A percentile compares a stretch with the other conserved stretches of the same genome.
Evolutionary conservation across 2,113 vertebrate species (phyloP).

Genomic region (Rhabdomys dilectus): DNA sequence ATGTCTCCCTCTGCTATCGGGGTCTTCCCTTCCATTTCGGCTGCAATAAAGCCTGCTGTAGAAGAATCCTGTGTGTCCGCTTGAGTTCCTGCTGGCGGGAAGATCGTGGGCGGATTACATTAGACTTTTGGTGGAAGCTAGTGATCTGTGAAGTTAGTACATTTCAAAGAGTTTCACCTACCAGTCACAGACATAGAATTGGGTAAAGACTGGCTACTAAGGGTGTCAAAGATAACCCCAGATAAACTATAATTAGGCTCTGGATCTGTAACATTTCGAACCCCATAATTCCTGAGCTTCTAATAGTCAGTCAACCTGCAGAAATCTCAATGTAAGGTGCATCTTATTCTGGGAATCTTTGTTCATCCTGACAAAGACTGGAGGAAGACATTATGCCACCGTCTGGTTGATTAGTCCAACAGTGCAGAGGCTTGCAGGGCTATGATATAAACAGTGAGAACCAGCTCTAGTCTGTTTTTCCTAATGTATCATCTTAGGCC

Average conservation of each 20-base stretch:
- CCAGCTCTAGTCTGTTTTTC: not conserved
- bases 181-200: not conserved
- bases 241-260: not conserved
- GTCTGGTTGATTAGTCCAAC: not conserved
- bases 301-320: not conserved
- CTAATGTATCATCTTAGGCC: not conserved
- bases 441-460: fast-evolving
- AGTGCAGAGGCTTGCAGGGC: not conserved
- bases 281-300: not conserved
- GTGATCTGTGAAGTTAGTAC: not conserved
- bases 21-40: too few relatives aligned
- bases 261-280: not conserved
- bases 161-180: not conserved
- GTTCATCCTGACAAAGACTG: not conserved
- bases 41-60: too few relatives aligned
- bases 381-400: not conserved
- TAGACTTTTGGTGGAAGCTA: not conserved
- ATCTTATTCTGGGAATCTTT: not conserved
- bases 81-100: too few relatives aligned
- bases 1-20: too few relatives aligned
- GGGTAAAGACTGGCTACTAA: not conserved
- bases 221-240: not conserved
- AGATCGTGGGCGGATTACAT: too few relatives aligned
- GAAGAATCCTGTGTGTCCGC: too few relatives aligned
- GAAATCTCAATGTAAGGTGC: not conserved